Percentiles rank a stretch among this genome's conserved stretches.
Evolutionary conservation across 2,113 vertebrate species (phyloP).

Genomic region (Dicaeum eximium): DNA sequence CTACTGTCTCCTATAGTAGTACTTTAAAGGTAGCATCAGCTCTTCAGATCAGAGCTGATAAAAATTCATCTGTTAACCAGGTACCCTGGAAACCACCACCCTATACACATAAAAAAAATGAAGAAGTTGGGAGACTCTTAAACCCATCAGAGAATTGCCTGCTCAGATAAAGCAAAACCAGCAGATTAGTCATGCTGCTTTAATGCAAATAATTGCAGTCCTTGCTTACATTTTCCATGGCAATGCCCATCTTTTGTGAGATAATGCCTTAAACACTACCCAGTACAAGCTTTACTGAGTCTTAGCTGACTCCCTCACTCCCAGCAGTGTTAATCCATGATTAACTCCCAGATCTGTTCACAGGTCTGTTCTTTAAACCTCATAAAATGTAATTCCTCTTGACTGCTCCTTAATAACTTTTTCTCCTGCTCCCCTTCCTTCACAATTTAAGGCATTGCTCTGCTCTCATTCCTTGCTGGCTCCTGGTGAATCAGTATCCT

Average conservation of each 20-base stretch:
- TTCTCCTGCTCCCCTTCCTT: neutral
- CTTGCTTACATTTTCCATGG: slow-evolving; percentile 25
- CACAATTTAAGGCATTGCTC: neutral
- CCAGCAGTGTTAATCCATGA: slow-evolving; percentile 42
- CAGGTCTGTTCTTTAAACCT: slow-evolving; percentile 21
- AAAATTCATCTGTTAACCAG: neutral
- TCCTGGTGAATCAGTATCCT: neutral
- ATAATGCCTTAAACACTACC: slow-evolving; percentile 27
- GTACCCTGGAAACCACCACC: neutral
- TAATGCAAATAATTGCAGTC: slow-evolving; percentile 38
- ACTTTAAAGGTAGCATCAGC: neutral
- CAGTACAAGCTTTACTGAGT: neutral
- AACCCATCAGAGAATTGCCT: neutral
- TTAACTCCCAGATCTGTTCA: slow-evolving; percentile 36
- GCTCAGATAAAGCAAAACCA: neutral
- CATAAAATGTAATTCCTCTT: slow-evolving; percentile 37
- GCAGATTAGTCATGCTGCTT: slow-evolving; percentile 33
- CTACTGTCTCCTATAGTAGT: neutral
- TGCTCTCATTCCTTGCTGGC: neutral
- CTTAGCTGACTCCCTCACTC: neutral
- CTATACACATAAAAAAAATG: neutral
- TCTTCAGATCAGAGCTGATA: neutral
- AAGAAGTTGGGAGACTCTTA: neutral
- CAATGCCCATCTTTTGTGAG: slow-evolving; percentile 32
- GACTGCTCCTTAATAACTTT: slow-evolving; percentile 3